Evolutionary conservation across 2,797 vertebrate genomes (phyloP).

Genomic region (Melanotaenia boesemani): DNA sequence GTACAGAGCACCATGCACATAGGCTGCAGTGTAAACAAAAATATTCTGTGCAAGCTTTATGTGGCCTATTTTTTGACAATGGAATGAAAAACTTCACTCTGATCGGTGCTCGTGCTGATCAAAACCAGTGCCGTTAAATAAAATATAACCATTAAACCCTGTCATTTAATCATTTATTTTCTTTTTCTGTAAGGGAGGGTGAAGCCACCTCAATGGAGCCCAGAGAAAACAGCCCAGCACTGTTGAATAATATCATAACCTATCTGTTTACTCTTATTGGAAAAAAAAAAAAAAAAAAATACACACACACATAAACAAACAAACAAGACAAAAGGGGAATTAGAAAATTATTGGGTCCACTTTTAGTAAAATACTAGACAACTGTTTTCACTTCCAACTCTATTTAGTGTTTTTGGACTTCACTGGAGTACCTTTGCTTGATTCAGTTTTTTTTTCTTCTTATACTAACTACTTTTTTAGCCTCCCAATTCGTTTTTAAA

Average conservation of each 20-base stretch:
- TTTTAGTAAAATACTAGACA: too few species aligned
- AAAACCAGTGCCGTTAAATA: neutral
- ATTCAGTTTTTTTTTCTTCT: neutral
- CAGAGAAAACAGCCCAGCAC: neutral
- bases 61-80: conserved; percentile 4
- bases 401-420: neutral
- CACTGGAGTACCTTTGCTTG: neutral
- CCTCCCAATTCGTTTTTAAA: too few species aligned
- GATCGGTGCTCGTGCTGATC: neutral
- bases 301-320: too few species aligned
- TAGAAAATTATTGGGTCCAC: neutral
- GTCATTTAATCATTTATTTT: neutral
- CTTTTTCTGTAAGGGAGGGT: neutral
- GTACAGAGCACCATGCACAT: conserved; percentile 4
- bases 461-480: neutral
- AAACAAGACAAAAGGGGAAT: neutral
- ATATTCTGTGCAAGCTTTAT: neutral
- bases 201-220: neutral
- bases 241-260: neutral
- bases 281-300: neutral
- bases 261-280: neutral
- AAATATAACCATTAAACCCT: neutral
- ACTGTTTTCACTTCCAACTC: neutral
- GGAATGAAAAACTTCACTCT: conserved; percentile 11
- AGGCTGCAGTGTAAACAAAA: neutral